These are phyloP conservation scores for Ifrita kowaldi DNA, from an alignment of 2,113 vertebrate genomes.

Conservation along the genomic window DNA sequence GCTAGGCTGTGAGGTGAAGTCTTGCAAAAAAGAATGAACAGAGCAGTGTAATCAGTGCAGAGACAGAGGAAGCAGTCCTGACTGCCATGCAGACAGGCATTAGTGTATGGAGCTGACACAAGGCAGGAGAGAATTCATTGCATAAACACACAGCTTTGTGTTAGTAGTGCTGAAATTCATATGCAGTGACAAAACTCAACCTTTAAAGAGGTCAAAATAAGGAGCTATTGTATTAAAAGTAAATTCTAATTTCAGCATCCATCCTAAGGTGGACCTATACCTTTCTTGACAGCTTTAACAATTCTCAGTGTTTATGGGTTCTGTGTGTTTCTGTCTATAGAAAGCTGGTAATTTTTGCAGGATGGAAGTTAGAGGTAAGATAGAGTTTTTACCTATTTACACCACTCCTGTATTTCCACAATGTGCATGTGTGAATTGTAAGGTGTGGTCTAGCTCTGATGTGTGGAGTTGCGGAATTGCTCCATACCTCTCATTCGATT, in stretches of 20 bases:
- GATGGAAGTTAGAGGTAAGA: background rate
- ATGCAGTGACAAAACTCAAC: background rate
- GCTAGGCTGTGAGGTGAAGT: background rate
- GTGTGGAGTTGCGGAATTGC: background rate
- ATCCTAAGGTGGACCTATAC: background rate
- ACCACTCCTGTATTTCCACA: background rate
- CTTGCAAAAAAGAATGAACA: background rate
- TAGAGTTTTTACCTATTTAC: background rate
- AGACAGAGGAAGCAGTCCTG: background rate
- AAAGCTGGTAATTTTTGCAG: background rate
- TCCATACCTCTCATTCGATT: background rate
- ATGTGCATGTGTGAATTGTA: rapidly evolving
- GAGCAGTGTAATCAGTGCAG: background rate
- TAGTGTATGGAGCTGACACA: background rate
- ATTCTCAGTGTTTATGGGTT: background rate
- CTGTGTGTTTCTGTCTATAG: background rate
- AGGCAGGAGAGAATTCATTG: constrained; percentile 25
- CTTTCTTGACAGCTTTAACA: background rate
- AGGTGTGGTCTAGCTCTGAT: background rate
- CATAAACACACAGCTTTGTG: constrained; percentile 8
- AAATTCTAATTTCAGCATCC: background rate
- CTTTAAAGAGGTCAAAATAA: background rate
- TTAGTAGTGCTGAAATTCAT: background rate
- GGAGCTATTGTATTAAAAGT: background rate
- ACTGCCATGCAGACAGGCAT: background rate